Conservation (phyloP, 1,140 invertebrate species). For the Pachyrhynchus sulphureomaculatus region DNA sequence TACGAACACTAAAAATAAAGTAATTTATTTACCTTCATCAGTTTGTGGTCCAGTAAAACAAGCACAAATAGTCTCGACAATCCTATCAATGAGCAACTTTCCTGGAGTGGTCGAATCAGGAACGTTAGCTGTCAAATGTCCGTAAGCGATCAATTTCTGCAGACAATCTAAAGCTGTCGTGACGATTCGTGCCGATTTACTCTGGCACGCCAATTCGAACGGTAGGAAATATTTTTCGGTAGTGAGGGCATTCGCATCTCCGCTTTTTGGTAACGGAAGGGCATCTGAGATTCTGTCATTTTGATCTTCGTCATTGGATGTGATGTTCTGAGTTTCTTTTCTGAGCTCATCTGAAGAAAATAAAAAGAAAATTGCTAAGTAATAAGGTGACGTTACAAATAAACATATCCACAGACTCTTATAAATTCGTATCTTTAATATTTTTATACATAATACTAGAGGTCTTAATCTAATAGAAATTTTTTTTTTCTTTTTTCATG, state of each 20-base stretch:
- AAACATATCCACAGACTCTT: no score
- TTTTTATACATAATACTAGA: no score
- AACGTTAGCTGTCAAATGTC: constrained; percentile 93
- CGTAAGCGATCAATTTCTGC: constrained; percentile 98
- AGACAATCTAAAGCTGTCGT: constrained; percentile 95
- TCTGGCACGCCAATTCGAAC: constrained; percentile 97
- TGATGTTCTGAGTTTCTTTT: constrained; percentile 69
- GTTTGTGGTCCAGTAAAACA: constrained; percentile 97
- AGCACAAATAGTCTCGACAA: constrained; percentile 96
- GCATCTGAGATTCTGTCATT: constrained; percentile 75
- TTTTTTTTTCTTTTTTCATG: no score
- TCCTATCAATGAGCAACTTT: constrained; percentile 91
- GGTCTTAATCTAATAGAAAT: no score
- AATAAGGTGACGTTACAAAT: no score
- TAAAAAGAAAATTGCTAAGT: no score
- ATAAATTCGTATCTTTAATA: no score
- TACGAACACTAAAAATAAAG: no score
- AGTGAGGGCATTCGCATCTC: constrained; percentile 79
- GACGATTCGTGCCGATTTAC: constrained; percentile 92
- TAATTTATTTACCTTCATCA: constrained; percentile 85
- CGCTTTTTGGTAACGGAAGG: constrained; percentile 84
- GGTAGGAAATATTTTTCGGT: constrained; percentile 98
- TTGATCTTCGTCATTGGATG: constrained; percentile 61
- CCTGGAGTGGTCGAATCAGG: constrained; percentile 84
- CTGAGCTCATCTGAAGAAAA: constrained; percentile 82